Evolutionary conservation across 1,140 invertebrate genomes (phyloP).

Genomic region (Chrysopa pallens): DNA sequence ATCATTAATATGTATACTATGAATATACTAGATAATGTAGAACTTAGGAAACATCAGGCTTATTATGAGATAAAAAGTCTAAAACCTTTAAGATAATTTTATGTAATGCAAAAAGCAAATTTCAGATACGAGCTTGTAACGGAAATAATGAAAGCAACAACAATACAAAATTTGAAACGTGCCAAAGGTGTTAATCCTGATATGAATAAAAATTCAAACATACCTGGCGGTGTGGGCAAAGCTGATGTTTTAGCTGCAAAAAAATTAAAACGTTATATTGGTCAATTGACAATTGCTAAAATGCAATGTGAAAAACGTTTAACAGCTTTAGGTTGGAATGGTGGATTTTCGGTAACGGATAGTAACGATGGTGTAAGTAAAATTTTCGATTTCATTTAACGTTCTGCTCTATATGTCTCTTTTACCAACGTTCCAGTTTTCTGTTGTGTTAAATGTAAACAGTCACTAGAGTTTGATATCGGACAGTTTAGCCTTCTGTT

Average conservation of each 20-base stretch:
- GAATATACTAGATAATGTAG: too few species aligned
- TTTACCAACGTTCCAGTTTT: too few species aligned
- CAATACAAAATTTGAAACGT: slow-evolving; percentile 72
- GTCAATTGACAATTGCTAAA: slow-evolving; percentile 71
- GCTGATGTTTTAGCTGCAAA: slow-evolving; percentile 52
- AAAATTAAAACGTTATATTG: slow-evolving; percentile 56
- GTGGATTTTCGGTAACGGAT: slow-evolving; percentile 40
- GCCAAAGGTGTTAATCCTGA: slow-evolving; percentile 63
- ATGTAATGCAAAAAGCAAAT: too few species aligned
- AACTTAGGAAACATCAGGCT: too few species aligned
- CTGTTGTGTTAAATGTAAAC: too few species aligned
- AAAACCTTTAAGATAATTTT: too few species aligned
- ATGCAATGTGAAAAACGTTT: slow-evolving; percentile 65
- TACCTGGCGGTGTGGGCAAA: slow-evolving; percentile 28
- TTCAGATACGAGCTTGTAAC: slow-evolving; percentile 68
- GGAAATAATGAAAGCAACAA: slow-evolving; percentile 86
- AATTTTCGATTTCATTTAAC: too few species aligned
- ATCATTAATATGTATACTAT: too few species aligned
- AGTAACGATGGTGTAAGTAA: slow-evolving; percentile 10
- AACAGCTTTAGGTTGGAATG: slow-evolving; percentile 55
- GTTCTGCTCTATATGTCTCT: too few species aligned
- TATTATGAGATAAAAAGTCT: too few species aligned
- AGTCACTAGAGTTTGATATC: too few species aligned
- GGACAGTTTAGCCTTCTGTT: too few species aligned
- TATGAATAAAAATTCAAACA: slow-evolving; percentile 36